Percentiles rank a stretch among this genome's conserved stretches.
Evolutionary conservation across 2,888 invertebrate genomes (phyloP).

Genomic region (Dicycla oo): DNA sequence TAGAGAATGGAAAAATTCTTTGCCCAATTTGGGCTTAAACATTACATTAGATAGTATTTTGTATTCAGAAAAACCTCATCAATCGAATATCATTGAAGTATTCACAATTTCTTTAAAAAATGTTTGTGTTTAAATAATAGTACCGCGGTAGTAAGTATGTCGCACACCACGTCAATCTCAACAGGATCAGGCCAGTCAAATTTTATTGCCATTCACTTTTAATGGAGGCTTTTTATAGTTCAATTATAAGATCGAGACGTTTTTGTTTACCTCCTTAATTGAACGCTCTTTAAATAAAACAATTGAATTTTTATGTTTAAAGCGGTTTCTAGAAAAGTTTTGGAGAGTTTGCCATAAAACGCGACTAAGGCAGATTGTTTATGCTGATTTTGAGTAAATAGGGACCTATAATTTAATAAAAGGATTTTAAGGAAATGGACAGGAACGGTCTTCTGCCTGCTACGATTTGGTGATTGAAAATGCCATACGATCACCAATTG

Average conservation of each 20-base stretch:
- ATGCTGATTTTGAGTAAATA: not conserved
- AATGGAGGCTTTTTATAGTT: slow-evolving; percentile 82
- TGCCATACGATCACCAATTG: not conserved
- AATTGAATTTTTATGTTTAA: slow-evolving; percentile 28
- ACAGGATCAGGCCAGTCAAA: slow-evolving; percentile 73
- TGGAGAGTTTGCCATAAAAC: slow-evolving; percentile 4
- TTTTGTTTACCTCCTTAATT: slow-evolving; percentile 57
- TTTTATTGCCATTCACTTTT: slow-evolving; percentile 83
- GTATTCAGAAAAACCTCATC: not conserved
- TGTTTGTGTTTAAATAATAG: slow-evolving; percentile 48
- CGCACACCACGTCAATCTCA: slow-evolving; percentile 70
- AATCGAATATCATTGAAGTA: not conserved
- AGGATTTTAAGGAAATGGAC: not conserved
- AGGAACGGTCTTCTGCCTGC: not conserved
- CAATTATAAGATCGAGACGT: slow-evolving; percentile 76
- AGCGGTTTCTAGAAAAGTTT: slow-evolving; percentile 4
- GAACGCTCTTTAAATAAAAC: slow-evolving; percentile 44
- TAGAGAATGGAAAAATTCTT: not conserved
- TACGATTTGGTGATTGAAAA: no score
- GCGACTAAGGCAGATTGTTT: not conserved
- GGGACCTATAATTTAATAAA: not conserved
- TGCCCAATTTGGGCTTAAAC: not conserved
- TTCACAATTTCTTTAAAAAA: not conserved
- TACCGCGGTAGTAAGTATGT: slow-evolving; percentile 32
- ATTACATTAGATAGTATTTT: not conserved